Base-by-base conservation (phyloP, 1,140 invertebrate species). In the Drosophila ogumai region DNA sequence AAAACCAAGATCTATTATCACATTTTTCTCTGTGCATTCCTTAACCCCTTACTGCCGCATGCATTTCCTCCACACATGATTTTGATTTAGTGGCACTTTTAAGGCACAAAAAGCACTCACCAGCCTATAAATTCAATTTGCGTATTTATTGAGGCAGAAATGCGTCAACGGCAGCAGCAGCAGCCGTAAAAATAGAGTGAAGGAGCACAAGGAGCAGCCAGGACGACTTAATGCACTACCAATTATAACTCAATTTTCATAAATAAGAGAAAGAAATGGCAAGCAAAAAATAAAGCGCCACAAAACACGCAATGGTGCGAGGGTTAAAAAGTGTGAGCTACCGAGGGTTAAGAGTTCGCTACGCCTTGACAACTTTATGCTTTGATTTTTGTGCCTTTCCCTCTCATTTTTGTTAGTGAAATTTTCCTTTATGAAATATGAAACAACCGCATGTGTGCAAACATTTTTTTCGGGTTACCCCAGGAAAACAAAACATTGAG, bases 41-140 rank as follows among this genome's bases (percentile, higher is more conserved):
- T 79, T 88, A 88, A 88, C 85, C 85, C 85, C 85, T 85, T 87
- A 43, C 55, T 67, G 65, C 61, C 72, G 58, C 74, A 60, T 75
- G 75, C 78, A 72, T 46, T 87, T 82, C 59, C 82, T 75, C 46
- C 38, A 40, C 41, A 87, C 75, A 87, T 91, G 78, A 91, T 88
- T 91, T 91, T 91, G 88, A 91, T 91, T 91, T 91, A 91, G 88
- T 91, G 88, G 80, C 80, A 91, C 82, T 91, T 91, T 91, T 81
- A 88, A 90, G 84, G 76, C 84, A 76, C 36, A 64, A 72, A 54
- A 81, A 64, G 75, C 78, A 85, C 79, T 79, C 81, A 64, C 67
- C 76, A 77, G 85, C 81, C 86, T 90, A 90, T 90, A 90, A 90
- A 90, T 90, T 90, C 85, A 90, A 90, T 90, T 90, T 90, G 81